Conservation (phyloP, 37 sponge, comb jelly and placozoan genomes). For the Beroe ovata region DNA sequence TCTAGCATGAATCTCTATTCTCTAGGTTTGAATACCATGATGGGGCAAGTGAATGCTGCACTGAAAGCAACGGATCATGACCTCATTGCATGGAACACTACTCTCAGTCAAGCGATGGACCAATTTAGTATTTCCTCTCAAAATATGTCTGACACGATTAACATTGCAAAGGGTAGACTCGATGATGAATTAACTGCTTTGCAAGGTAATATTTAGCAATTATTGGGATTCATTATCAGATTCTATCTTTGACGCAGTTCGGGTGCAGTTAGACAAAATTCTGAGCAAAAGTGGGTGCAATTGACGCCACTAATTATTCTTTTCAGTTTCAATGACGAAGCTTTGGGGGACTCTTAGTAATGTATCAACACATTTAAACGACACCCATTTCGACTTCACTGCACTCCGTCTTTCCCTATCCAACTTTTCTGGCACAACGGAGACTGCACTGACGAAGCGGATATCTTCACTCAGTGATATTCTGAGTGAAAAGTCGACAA, state of each 20-base stretch:
- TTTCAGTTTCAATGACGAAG: background rate
- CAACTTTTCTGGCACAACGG: background rate
- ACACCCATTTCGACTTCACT: constrained; percentile 12
- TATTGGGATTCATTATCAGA: no score
- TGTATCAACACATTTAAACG: background rate
- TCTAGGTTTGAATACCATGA: background rate
- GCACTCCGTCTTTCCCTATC: background rate
- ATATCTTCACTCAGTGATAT: background rate
- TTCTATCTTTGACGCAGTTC: no score
- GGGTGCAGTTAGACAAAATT: no score
- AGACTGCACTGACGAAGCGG: background rate
- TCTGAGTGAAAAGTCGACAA: background rate
- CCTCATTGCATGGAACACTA: background rate
- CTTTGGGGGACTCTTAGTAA: background rate
- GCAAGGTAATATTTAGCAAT: no score
- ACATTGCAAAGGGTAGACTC: background rate
- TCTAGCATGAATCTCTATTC: no score
- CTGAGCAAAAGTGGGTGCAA: no score
- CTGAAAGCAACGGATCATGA: background rate
- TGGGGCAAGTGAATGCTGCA: background rate
- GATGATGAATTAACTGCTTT: background rate
- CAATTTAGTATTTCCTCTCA: background rate
- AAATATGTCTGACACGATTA: background rate
- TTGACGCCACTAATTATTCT: no score
- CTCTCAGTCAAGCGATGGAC: background rate